phyloP scores from a whole-genome alignment of 2,888 invertebrate genomes.

The Beris morrisii region DNA sequence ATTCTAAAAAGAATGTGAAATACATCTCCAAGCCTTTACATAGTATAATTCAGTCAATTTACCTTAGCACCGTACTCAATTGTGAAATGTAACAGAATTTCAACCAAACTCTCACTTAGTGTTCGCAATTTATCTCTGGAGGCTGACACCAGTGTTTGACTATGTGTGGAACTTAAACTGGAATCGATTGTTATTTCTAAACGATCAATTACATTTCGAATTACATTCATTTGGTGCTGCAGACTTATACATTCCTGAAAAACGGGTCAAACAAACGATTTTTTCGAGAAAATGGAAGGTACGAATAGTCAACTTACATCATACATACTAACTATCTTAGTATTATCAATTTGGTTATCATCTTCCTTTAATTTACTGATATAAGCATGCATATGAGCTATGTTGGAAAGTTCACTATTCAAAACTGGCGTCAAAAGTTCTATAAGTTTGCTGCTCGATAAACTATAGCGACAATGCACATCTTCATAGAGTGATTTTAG shows the following conservation, averaged over 20 bases:
- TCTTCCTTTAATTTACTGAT: conserved; percentile 69
- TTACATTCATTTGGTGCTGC: conserved; percentile 86
- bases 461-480: conserved; percentile 76
- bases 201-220: conserved; percentile 73
- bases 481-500: conserved; percentile 75
- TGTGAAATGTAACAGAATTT: conserved; percentile 74
- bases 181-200: conserved; percentile 64
- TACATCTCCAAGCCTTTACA: conserved; percentile 18
- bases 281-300: background rate
- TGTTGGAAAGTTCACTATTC: conserved; percentile 78
- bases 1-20: conserved; percentile 43
- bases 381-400: conserved; percentile 82
- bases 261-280: background rate
- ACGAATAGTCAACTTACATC: conserved; percentile 51
- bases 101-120: conserved; percentile 78
- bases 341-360: conserved; percentile 56
- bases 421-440: conserved; percentile 76
- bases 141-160: conserved; percentile 61
- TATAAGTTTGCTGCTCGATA: conserved; percentile 82
- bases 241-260: conserved; percentile 80
- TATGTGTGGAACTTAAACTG: conserved; percentile 48
- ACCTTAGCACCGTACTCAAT: conserved; percentile 62
- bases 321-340: conserved; percentile 59
- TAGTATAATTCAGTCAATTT: conserved; percentile 42
- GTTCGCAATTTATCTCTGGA: conserved; percentile 83